Evolutionary conservation across 2,797 vertebrate species (phyloP), one percentile per base, ranked within the genome.

Genomic region (Miichthys miiuy): DNA sequence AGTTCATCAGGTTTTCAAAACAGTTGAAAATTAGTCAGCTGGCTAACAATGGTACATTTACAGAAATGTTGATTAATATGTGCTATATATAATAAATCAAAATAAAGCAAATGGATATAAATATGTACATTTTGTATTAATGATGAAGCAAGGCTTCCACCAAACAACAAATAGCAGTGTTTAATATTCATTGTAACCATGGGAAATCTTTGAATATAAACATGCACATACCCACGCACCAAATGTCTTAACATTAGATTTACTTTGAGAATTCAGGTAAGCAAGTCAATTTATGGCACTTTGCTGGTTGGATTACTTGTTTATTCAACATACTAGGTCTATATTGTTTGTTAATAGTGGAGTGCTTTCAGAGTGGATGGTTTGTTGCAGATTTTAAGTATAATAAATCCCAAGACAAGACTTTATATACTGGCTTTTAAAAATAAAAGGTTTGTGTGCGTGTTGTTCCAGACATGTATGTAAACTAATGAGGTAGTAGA

Each of bases 281-380:
- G 50, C n/a, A 25, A 27, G 23, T 27, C 27, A 52, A 48, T 50
- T 20, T n/a, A 58, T 34, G 2, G 20, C n/a, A 3, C 8, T 18
- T 56, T 7, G 60, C 18, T 27, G 16, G 14, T 55, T 51, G 55
- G 63, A 75, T 58, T 51, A 51, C 13, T 51, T 60, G 9, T 21
- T 56, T n/a, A 60, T 51, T 67, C 17, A 30, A 30, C n/a, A 41
- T 44, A 25, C 2, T 11, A 44, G 30, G 3, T 52, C 61, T 7
- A 18, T 41, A 60, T 60, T 68, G 30, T 44, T 34, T 14, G 27
- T 56, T 18, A 51, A 75, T 55, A 67, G 52, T 27, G 11, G 38
- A 25, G 50, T 41, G 41, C 25, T 56, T 4, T 63, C 14, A 25
- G 41, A 62, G 11, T n/a, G 17, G 58, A 48, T 41, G 41, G 27